A percentile compares a stretch with the other conserved stretches of the same genome.
Evolutionary conservation across 2,888 invertebrate genomes (phyloP).

Genomic region (Nymphalis urticae): DNA sequence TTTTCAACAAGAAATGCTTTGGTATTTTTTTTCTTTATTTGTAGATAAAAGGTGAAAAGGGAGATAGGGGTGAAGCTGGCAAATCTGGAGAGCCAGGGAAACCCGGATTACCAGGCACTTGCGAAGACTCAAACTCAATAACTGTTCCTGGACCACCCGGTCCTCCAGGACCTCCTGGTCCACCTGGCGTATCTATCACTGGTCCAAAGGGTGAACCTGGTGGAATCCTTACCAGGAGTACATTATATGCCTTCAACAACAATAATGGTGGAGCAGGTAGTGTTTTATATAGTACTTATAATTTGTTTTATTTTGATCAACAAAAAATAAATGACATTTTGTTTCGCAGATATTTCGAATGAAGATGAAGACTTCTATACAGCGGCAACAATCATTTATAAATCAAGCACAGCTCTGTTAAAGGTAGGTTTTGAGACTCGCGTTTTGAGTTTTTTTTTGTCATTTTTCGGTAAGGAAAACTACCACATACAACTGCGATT

Average conservation of each 20-base stretch:
- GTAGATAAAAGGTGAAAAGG: conserved; percentile 65
- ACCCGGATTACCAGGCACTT: conserved; percentile 47
- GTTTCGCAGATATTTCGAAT: conserved; percentile 36
- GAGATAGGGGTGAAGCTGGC: conserved; percentile 56
- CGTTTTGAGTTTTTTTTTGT: not conserved
- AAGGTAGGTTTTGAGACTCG: conserved; percentile 49
- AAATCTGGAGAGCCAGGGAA: conserved; percentile 49
- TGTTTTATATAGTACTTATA: not conserved
- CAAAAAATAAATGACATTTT: not conserved
- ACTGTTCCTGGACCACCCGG: conserved; percentile 44
- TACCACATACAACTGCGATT: too few species aligned
- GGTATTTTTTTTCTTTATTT: not conserved
- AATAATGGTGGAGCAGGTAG: conserved; percentile 12
- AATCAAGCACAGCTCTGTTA: conserved; percentile 53
- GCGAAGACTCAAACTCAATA: conserved; percentile 22
- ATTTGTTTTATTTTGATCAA: not conserved
- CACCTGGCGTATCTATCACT: conserved; percentile 56
- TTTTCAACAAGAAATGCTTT: too few species aligned
- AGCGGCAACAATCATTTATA: conserved; percentile 58
- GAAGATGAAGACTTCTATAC: conserved; percentile 59
- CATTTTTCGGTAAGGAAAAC: not conserved
- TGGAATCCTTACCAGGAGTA: conserved; percentile 38
- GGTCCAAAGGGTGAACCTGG: conserved; percentile 67
- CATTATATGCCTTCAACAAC: conserved; percentile 19
- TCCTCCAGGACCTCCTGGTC: conserved; percentile 54